Evolutionary conservation across 2,888 invertebrate species (phyloP).

Genomic region (Drosophila recens): DNA sequence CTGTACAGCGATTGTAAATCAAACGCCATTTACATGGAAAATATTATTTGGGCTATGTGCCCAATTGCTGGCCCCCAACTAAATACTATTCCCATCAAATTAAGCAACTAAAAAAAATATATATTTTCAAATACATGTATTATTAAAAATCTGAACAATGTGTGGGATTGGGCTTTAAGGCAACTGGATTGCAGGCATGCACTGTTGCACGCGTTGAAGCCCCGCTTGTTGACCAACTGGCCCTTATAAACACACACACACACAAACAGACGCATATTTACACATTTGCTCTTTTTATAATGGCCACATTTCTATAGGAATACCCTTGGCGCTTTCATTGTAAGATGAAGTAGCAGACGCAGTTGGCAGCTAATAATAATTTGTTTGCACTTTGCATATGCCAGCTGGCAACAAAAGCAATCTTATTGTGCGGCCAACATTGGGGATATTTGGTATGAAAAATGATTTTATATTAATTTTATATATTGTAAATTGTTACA

Average conservation of each 20-base stretch:
- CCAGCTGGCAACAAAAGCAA: slow-evolving; percentile 62
- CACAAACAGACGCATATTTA: slow-evolving; percentile 14
- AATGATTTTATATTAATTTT: background rate
- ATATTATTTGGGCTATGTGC: slow-evolving; percentile 51
- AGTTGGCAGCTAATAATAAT: slow-evolving; percentile 79
- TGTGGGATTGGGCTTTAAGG: slow-evolving; percentile 19
- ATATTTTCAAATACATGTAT: too few relatives aligned
- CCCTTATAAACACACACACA: slow-evolving; percentile 17
- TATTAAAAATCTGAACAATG: slow-evolving; percentile 23
- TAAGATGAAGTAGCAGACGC: slow-evolving; percentile 72
- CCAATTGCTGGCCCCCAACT: slow-evolving; percentile 53
- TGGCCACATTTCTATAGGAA: slow-evolving; percentile 65
- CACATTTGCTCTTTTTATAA: slow-evolving; percentile 28
- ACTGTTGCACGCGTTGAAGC: slow-evolving; percentile 59
- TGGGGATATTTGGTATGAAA: background rate
- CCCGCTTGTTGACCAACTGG: slow-evolving; percentile 51
- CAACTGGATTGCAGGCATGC: slow-evolving; percentile 45
- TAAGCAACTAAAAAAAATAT: slow-evolving; percentile 5
- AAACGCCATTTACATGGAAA: slow-evolving; percentile 61
- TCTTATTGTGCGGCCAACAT: slow-evolving; percentile 26
- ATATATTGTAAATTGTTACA: background rate
- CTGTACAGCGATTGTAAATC: slow-evolving; percentile 67
- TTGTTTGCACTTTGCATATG: slow-evolving; percentile 79
- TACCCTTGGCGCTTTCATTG: slow-evolving; percentile 71
- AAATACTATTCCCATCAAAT: slow-evolving; percentile 4